These are phyloP conservation scores for Synergus itoensis DNA, from an alignment of 2,888 invertebrate species.

Conservation along the genomic window DNA sequence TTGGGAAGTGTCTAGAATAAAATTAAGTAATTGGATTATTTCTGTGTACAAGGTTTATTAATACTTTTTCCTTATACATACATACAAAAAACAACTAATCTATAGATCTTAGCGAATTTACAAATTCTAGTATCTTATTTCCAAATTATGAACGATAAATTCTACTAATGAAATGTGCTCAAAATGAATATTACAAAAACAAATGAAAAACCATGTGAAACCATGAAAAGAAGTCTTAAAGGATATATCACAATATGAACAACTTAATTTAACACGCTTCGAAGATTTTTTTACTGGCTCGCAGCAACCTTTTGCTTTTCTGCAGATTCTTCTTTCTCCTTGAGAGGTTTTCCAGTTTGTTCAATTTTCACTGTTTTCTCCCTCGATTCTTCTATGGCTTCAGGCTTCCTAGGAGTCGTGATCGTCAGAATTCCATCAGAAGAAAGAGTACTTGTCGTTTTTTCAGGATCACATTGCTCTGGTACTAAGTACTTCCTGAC, in stretches of 20 bases:
- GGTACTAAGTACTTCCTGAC: slow-evolving; percentile 68
- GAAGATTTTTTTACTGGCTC: neutral
- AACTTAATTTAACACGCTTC: neutral
- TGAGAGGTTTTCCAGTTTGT: slow-evolving; percentile 47
- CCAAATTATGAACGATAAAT: neutral
- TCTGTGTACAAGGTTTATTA: slow-evolving; percentile 22
- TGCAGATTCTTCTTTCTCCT: slow-evolving; percentile 41
- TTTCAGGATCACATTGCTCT: slow-evolving; percentile 81
- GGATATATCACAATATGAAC: neutral
- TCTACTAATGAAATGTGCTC: neutral
- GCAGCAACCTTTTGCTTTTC: slow-evolving; percentile 20
- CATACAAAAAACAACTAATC: neutral
- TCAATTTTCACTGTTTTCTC: slow-evolving; percentile 58
- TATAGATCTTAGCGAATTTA: neutral
- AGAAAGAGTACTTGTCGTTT: slow-evolving; percentile 82
- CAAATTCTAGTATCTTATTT: neutral
- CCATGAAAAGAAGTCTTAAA: neutral
- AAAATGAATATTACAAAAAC: slow-evolving; percentile 3
- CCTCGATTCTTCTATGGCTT: slow-evolving; percentile 54
- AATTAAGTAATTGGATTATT: neutral
- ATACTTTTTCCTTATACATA: slow-evolving; percentile 23
- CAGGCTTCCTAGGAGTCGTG: slow-evolving; percentile 83
- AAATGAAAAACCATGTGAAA: too few relatives aligned
- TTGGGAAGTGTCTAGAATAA: neutral
- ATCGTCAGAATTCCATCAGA: slow-evolving; percentile 91